Conservation (phyloP, 2,113 vertebrate species). For the Silurus glanis region DNA sequence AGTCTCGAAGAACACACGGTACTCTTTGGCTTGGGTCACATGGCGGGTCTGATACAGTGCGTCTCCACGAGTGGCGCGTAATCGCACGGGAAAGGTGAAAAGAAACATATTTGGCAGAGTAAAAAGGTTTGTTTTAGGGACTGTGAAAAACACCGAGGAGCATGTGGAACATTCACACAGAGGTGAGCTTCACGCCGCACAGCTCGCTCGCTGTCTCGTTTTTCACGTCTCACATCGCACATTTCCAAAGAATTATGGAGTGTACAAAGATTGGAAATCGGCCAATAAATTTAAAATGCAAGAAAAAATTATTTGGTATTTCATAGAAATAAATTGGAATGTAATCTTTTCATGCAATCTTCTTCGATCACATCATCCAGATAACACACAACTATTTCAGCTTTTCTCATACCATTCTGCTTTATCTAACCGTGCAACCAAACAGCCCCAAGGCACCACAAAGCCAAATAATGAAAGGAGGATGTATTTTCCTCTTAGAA, state of each 20-base stretch:
- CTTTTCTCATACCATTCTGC: neutral
- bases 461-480: neutral
- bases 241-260: neutral
- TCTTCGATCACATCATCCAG: neutral
- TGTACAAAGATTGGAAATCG: neutral
- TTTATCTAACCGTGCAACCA: neutral
- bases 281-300: neutral
- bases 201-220: neutral
- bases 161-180: neutral
- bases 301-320: neutral
- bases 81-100: neutral
- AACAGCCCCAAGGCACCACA: neutral
- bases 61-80: neutral
- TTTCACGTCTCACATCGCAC: neutral
- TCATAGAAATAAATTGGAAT: neutral
- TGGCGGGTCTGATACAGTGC: neutral
- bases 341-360: neutral
- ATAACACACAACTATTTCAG: neutral
- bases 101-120: neutral
- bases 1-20: neutral
- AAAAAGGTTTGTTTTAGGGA: slow-evolving; percentile 16
- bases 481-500: neutral
- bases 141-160: neutral
- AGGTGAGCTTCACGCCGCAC: neutral
- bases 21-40: slow-evolving; percentile 4